These are phyloP conservation scores for Synanthedon vespiformis DNA, from an alignment of 2,888 invertebrate species.

Conservation along the genomic window DNA sequence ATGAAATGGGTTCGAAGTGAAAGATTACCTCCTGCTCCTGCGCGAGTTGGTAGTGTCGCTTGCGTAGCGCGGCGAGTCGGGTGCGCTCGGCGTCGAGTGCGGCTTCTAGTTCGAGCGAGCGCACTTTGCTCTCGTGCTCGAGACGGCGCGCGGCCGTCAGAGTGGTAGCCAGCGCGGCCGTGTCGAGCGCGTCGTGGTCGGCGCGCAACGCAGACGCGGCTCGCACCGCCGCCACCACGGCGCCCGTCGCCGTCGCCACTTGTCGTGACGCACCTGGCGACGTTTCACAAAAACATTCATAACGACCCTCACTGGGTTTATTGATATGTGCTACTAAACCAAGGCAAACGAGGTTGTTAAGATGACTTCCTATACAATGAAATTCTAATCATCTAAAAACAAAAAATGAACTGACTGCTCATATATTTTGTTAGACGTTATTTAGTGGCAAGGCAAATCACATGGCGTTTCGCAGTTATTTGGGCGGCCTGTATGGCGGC, in stretches of 20 bases:
- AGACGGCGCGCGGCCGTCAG: conserved; percentile 94
- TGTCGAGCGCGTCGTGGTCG: conserved; percentile 90
- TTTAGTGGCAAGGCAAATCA: no score
- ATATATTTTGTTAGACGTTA: no score
- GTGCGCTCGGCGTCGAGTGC: conserved; percentile 90
- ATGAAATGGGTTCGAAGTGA: no score
- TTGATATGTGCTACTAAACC: no score
- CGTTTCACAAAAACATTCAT: no score
- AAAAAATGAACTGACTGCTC: no score
- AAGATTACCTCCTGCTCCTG: conserved; percentile 68
- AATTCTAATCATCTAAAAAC: no score
- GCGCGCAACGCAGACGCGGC: conserved; percentile 77
- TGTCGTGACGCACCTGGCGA: conserved; percentile 78
- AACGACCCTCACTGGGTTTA: no score
- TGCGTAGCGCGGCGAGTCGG: conserved; percentile 86
- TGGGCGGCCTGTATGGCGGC: no score
- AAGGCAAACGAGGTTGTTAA: no score
- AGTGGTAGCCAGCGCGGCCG: conserved; percentile 78
- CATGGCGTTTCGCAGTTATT: no score
- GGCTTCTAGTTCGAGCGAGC: conserved; percentile 92
- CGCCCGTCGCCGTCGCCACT: conserved; percentile 92
- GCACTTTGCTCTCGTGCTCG: conserved; percentile 98
- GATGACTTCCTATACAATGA: no score
- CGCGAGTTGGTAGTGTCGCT: conserved; percentile 91
- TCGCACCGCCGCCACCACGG: conserved; percentile 94